Evolutionary conservation across 2,113 vertebrate species (phyloP).

Genomic region (Microcebus jonahi): DNA sequence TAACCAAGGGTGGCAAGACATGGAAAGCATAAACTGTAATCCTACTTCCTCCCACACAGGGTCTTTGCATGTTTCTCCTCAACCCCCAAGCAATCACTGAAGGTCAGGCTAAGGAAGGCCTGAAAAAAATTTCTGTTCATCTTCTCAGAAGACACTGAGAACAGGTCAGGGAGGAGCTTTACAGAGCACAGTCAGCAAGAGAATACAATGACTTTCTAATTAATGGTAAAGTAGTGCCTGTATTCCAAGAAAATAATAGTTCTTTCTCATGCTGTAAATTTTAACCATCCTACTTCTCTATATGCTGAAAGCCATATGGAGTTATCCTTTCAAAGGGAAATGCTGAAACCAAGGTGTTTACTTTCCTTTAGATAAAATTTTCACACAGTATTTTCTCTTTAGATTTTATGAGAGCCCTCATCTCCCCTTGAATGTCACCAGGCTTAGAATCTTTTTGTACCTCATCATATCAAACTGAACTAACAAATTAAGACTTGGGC

Average conservation of each 20-base stretch:
- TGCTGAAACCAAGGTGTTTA: not conserved
- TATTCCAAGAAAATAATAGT: not conserved
- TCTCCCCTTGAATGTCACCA: not conserved
- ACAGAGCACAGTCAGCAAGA: not conserved
- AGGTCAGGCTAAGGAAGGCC: not conserved
- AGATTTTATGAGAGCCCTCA: not conserved
- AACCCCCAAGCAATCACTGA: not conserved
- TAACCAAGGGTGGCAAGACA: not conserved
- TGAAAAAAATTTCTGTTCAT: not conserved
- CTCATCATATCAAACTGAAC: not conserved
- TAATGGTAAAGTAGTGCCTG: not conserved
- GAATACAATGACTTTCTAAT: not conserved
- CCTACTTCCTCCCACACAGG: not conserved
- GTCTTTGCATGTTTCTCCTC: not conserved
- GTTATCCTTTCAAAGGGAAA: conserved; percentile 7
- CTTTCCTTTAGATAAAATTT: not conserved
- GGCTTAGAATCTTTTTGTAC: not conserved
- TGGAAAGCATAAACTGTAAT: not conserved
- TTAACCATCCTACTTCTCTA: not conserved
- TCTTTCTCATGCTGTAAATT: not conserved
- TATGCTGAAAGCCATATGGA: not conserved
- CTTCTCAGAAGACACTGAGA: not conserved
- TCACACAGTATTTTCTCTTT: not conserved
- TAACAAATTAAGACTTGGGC: not conserved
- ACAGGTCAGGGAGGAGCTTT: not conserved